Conservation (phyloP, 2,113 vertebrate genomes). For the Mandrillus leucophaeus region DNA sequence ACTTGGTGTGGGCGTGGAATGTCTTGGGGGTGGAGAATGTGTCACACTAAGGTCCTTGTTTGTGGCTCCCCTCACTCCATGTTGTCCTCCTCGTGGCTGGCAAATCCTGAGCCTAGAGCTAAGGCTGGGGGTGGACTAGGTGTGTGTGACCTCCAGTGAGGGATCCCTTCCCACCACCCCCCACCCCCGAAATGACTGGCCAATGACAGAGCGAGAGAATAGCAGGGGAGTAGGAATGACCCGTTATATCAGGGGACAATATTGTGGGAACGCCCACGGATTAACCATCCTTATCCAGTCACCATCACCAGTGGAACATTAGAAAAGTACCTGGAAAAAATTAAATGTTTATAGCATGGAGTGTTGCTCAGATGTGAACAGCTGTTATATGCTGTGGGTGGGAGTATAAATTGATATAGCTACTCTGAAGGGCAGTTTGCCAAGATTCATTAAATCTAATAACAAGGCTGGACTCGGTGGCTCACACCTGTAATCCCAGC, state of each 20-base stretch:
- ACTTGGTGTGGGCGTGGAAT: rapidly evolving
- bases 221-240: neutral
- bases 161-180: neutral
- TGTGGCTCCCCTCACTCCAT: neutral
- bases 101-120: neutral
- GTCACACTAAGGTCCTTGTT: neutral
- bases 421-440: neutral
- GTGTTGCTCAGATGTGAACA: neutral
- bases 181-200: neutral
- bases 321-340: neutral
- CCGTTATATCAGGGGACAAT: neutral
- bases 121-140: neutral
- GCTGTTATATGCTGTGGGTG: neutral
- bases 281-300: neutral
- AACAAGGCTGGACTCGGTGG: neutral
- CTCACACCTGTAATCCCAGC: too few relatives aligned
- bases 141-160: neutral
- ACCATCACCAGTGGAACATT: neutral
- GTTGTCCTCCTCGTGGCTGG: neutral
- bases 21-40: neutral
- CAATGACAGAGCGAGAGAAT: neutral
- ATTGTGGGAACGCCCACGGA: neutral
- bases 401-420: neutral
- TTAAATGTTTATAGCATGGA: neutral
- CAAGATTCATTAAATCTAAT: neutral